Conservation (phyloP, 2,888 invertebrate genomes). For the Parascotia fuliginaria region DNA sequence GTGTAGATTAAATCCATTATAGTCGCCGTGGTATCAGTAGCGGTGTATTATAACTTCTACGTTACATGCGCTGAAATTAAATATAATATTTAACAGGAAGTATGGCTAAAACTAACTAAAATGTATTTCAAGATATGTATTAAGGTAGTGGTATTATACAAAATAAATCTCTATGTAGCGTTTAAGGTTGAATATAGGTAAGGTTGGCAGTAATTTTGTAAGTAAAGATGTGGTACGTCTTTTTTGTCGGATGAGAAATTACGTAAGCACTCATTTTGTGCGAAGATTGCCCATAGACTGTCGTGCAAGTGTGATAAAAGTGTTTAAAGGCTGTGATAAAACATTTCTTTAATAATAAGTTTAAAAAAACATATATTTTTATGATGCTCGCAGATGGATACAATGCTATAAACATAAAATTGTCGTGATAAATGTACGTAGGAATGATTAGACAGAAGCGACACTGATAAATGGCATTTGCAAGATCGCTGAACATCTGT, state of each 20-base stretch:
- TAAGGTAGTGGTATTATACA: conserved; percentile 20
- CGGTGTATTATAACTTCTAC: too few relatives aligned
- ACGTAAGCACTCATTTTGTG: conserved; percentile 4
- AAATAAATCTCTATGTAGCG: conserved; percentile 28
- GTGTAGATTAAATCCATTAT: too few relatives aligned
- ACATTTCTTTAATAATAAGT: conserved; percentile 18
- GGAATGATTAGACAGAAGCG: conserved; percentile 70
- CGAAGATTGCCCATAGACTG: conserved; percentile 2
- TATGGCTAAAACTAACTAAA: background rate
- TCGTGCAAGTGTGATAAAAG: conserved; percentile 4
- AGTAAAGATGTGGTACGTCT: conserved; percentile 22
- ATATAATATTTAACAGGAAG: too few relatives aligned
- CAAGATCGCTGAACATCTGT: conserved; percentile 66
- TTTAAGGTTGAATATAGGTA: conserved; percentile 25
- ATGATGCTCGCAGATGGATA: conserved; percentile 31
- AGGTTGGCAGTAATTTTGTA: conserved; percentile 24
- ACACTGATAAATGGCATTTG: conserved; percentile 69
- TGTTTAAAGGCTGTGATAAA: conserved; percentile 1
- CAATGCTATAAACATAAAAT: conserved; percentile 49
- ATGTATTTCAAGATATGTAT: conserved; percentile 12
- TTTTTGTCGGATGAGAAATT: conserved; percentile 24
- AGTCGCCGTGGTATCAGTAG: too few relatives aligned
- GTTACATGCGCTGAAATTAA: too few relatives aligned
- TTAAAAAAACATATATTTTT: conserved; percentile 17
- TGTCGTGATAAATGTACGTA: conserved; percentile 66